Percentiles rank a stretch among this genome's conserved stretches.
Conservation (phyloP, 2,113 vertebrate species). For the Chionomys nivalis region DNA sequence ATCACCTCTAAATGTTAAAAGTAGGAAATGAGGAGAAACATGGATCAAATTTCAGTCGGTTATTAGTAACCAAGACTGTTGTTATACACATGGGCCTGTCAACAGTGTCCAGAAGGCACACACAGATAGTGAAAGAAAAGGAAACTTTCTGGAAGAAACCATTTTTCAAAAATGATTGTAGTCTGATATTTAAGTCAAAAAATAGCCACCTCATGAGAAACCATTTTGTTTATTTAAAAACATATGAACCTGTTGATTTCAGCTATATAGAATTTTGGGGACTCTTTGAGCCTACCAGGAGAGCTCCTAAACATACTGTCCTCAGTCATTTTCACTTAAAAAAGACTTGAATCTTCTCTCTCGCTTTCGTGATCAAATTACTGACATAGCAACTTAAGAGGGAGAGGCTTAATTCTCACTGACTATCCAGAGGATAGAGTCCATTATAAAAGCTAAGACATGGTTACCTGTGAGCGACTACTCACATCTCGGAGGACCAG, state of each 20-base stretch:
- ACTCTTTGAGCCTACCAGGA: background rate
- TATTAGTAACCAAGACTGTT: background rate
- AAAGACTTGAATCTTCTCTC: background rate
- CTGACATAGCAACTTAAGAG: background rate
- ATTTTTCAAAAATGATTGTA: background rate
- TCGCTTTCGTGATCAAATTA: background rate
- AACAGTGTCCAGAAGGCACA: background rate
- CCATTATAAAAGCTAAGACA: too few relatives aligned
- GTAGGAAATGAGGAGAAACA: background rate
- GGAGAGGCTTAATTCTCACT: background rate
- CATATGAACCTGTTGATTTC: background rate
- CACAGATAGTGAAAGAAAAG: background rate
- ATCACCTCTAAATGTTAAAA: background rate
- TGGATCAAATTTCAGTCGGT: background rate
- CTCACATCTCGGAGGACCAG: too few relatives aligned
- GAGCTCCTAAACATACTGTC: background rate
- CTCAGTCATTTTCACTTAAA: background rate
- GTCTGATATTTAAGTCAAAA: slow-evolving; percentile 4
- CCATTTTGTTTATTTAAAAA: background rate
- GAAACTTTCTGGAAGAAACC: slow-evolving; percentile 12
- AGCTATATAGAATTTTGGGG: background rate
- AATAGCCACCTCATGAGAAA: background rate
- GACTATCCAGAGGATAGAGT: background rate
- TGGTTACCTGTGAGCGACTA: background rate
- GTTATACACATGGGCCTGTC: background rate